phyloP scores from a whole-genome alignment of 2,113 vertebrate species.

The Rana temporaria region DNA sequence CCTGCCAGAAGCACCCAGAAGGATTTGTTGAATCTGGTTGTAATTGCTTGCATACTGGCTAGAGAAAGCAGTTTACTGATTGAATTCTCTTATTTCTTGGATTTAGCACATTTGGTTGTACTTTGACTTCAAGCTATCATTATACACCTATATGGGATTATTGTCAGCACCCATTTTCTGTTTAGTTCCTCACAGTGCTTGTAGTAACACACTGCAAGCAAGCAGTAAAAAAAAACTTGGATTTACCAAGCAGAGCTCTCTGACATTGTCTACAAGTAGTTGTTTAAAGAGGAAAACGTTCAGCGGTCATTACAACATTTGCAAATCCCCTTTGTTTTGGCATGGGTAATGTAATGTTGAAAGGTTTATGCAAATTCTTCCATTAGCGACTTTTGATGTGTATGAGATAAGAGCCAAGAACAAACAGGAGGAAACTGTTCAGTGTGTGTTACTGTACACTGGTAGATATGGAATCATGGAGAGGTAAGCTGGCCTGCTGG shows the following conservation, averaged over 20 bases:
- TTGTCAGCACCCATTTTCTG: neutral
- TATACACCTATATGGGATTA: too few relatives aligned
- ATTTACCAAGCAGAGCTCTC: neutral
- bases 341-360: conserved; percentile 46
- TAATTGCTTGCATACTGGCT: too few relatives aligned
- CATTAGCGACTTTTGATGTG: conserved; percentile 38
- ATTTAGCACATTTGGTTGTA: too few relatives aligned
- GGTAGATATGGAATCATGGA: neutral
- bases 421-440: conserved; percentile 34
- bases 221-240: neutral
- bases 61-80: too few relatives aligned
- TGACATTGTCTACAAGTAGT: neutral
- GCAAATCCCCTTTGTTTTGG: conserved; percentile 11
- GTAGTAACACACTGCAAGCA: neutral
- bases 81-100: too few relatives aligned
- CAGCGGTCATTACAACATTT: conserved; percentile 6
- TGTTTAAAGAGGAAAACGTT: neutral
- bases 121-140: too few relatives aligned
- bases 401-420: conserved; percentile 44
- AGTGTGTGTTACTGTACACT: neutral
- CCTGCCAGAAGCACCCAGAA: too few relatives aligned
- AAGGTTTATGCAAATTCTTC: conserved; percentile 49
- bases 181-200: neutral
- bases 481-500: neutral
- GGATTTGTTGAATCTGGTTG: too few relatives aligned